Evolutionary conservation across 2,113 vertebrate species (phyloP).

Genomic region (Gadus chalcogrammus): DNA sequence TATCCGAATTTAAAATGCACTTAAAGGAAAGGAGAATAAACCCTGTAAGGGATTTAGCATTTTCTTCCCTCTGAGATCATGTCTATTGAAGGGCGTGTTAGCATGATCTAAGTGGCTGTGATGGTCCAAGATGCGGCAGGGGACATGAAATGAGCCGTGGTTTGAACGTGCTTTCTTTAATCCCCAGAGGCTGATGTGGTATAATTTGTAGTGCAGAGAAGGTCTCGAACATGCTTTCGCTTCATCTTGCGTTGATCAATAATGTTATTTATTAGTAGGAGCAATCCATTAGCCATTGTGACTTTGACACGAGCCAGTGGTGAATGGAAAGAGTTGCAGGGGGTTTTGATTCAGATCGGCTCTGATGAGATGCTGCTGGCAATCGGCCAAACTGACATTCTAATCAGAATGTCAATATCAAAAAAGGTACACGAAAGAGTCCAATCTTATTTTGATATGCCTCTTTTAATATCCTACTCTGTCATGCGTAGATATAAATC

Average conservation of each 20-base stretch:
- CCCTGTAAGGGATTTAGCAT: not conserved
- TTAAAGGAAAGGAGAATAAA: no score
- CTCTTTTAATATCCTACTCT: no score
- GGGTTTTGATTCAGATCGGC: conserved; percentile 4
- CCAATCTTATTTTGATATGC: not conserved
- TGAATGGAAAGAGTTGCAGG: not conserved
- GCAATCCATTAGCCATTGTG: conserved; percentile 34
- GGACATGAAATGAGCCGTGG: not conserved
- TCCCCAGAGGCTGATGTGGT: not conserved
- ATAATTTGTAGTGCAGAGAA: conserved; percentile 18
- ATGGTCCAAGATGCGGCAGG: not conserved
- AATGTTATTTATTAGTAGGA: conserved; percentile 32
- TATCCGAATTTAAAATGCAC: no score
- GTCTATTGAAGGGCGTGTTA: not conserved
- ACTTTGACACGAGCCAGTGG: conserved; percentile 17
- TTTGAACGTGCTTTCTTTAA: not conserved
- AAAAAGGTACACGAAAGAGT: not conserved
- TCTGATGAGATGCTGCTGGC: conserved; percentile 22
- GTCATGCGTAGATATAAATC: no score
- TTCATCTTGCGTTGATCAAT: conserved; percentile 31
- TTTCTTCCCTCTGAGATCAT: not conserved
- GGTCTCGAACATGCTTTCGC: conserved; percentile 36
- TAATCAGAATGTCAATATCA: conserved; percentile 10
- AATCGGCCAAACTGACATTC: conserved; percentile 25
- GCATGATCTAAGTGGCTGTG: not conserved